phyloP scores from a whole-genome alignment of 2,888 invertebrate species.

The Oligia strigilis region DNA sequence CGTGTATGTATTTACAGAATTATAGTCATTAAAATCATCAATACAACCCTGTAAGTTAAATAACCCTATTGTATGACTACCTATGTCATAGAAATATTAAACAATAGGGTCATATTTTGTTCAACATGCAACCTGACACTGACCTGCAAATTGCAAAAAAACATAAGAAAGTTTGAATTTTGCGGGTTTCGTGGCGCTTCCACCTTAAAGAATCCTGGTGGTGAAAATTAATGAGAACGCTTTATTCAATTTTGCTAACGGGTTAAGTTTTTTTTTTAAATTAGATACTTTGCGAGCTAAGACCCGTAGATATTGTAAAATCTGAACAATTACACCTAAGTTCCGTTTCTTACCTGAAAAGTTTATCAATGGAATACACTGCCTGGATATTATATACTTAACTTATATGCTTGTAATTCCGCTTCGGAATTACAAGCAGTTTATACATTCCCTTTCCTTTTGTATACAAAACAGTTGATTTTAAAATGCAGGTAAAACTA shows the following conservation, averaged over 20 bases:
- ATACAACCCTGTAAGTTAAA: too few species aligned
- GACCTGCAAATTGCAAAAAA: too few species aligned
- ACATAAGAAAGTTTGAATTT: too few species aligned
- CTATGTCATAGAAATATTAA: too few species aligned
- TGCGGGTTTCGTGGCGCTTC: too few species aligned
- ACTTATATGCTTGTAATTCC: too few species aligned
- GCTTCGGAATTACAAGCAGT: conserved; percentile 11
- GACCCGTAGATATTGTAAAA: not conserved
- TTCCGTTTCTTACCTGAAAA: not conserved
- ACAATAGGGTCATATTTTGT: too few species aligned
- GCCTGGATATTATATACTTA: not conserved
- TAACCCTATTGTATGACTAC: too few species aligned
- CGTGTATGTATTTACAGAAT: too few species aligned
- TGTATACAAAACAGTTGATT: conserved; percentile 24
- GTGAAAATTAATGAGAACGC: too few species aligned
- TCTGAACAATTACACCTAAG: not conserved
- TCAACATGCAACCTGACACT: too few species aligned
- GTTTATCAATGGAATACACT: not conserved
- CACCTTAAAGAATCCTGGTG: not conserved
- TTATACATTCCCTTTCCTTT: conserved; percentile 15
- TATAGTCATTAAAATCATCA: too few species aligned
- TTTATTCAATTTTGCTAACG: not conserved
- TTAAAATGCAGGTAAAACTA: conserved; percentile 23
- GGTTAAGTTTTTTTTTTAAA: not conserved
- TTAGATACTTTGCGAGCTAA: not conserved